These are phyloP conservation scores for Etheostoma cragini DNA, from an alignment of 2,113 vertebrate genomes.

Conservation along the genomic window DNA sequence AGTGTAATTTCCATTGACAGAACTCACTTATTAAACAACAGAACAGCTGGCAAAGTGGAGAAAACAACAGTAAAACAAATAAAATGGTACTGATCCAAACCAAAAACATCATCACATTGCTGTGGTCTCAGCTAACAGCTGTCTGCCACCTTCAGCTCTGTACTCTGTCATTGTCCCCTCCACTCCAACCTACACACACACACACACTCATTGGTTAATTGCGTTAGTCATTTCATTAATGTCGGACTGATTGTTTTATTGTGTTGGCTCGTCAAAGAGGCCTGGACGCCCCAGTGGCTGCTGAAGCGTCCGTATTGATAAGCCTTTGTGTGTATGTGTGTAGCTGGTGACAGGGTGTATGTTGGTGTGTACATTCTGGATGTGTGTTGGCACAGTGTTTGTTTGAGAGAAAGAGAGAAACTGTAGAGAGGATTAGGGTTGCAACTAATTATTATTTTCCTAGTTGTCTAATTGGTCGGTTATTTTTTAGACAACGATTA, in stretches of 20 bases:
- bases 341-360: slow-evolving; percentile 28
- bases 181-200: not conserved
- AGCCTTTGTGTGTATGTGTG: slow-evolving; percentile 67
- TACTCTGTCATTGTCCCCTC: not conserved
- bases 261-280: slow-evolving; percentile 77
- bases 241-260: slow-evolving; percentile 82
- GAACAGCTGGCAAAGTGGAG: slow-evolving; percentile 1
- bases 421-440: not conserved
- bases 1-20: not conserved
- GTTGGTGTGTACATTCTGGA: not conserved
- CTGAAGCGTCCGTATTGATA: slow-evolving; percentile 80
- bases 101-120: slow-evolving; percentile 2
- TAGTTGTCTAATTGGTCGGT: too few species aligned
- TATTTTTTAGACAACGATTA: too few species aligned
- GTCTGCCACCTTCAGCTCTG: slow-evolving; percentile 24
- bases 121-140: slow-evolving; percentile 2
- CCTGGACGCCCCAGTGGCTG: slow-evolving; percentile 75
- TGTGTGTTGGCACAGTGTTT: slow-evolving; percentile 32
- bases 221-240: slow-evolving; percentile 81
- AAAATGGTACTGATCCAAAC: slow-evolving; percentile 22
- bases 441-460: too few species aligned
- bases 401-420: not conserved
- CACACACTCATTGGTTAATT: slow-evolving; percentile 69
- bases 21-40: slow-evolving; percentile 8
- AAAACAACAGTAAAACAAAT: not conserved